Base-by-base conservation (phyloP, 2,797 vertebrate species). In the Streptopelia turtur region DNA sequence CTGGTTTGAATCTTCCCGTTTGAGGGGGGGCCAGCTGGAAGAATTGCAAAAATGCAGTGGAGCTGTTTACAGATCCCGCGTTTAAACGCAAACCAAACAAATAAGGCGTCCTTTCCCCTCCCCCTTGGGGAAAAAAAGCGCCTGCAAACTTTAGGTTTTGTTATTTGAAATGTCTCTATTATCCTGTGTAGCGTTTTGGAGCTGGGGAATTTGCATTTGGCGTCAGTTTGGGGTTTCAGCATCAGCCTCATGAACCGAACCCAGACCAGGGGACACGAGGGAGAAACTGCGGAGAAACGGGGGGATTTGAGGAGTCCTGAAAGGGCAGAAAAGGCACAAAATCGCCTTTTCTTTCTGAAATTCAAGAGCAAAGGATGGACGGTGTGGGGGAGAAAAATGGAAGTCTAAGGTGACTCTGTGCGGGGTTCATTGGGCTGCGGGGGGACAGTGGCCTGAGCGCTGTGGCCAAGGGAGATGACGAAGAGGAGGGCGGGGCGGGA, bases 1-100 rank as follows among this genome's bases (percentile, higher is more conserved):
- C 95, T 95, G 88, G 91, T 94, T 94, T 89, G 91, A 95, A 90
- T 89, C 93, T 90, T 94, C 93, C 72, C 4, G 0, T 87, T 33
- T 1, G 31, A 91, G 39, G 41, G 89, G 94, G 87, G 63, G 78
- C 59, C 6, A 37, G 79, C 50, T 70, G 80, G 47, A 96, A 66
- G 95, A 96, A 95, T 94, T 39, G 80, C 95, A 94, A 94, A 96
- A 96, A 96, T 80, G 84, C 85, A 61, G 83, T 79, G 81, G 94
- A 93, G 37, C 80, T 71, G 68, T 81, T 96, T 69, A 35, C 92
- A 65, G 61, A 39, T 72, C 25, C 45, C 30, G 76, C 15, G 23
- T 85, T 87, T 94, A 83, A 93, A 89, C 1, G 33, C 87, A 82
- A 82, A 89, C 11, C 81, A 87, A 91, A 89, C 81, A 80, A 72